Conservation (phyloP, 1,140 invertebrate genomes). For the Frieseomelitta varia region DNA sequence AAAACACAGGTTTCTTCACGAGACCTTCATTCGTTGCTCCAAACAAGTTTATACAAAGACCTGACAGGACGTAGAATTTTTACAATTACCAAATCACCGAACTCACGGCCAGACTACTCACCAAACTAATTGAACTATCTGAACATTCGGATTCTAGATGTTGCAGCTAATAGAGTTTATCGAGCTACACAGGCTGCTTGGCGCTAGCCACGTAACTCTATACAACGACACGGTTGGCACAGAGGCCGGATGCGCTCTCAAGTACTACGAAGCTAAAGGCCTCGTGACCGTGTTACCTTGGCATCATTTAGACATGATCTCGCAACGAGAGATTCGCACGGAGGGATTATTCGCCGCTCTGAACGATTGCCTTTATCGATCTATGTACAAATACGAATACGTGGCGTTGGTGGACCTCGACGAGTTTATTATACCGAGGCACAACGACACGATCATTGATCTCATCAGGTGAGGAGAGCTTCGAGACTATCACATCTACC, state of each 20-base stretch:
- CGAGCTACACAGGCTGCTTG: slow-evolving; percentile 93
- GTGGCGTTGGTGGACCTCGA: slow-evolving; percentile 94
- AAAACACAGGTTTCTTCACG: too few relatives aligned
- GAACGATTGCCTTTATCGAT: slow-evolving; percentile 96
- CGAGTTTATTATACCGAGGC: slow-evolving; percentile 93
- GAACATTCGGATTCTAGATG: slow-evolving; percentile 79
- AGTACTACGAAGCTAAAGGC: slow-evolving; percentile 86
- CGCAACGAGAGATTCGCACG: slow-evolving; percentile 95
- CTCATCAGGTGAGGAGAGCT: slow-evolving; percentile 83
- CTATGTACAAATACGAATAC: slow-evolving; percentile 91
- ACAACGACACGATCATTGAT: slow-evolving; percentile 87
- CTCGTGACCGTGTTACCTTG: slow-evolving; percentile 92
- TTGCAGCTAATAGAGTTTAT: slow-evolving; percentile 95
- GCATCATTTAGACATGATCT: slow-evolving; percentile 92
- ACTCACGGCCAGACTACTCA: too few relatives aligned
- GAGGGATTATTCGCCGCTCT: slow-evolving; percentile 95
- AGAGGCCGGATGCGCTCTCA: slow-evolving; percentile 89
- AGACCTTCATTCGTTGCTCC: too few relatives aligned
- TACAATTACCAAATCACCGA: too few relatives aligned
- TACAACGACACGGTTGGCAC: slow-evolving; percentile 95
- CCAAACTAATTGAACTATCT: too few relatives aligned
- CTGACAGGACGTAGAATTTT: too few relatives aligned
- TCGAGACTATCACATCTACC: too few relatives aligned
- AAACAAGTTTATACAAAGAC: too few relatives aligned
- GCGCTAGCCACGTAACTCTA: slow-evolving; percentile 94